Evolutionary conservation across 2,888 invertebrate genomes (phyloP), one percentile per base, ranked within the genome.

Genomic region (Linyphia triangularis): DNA sequence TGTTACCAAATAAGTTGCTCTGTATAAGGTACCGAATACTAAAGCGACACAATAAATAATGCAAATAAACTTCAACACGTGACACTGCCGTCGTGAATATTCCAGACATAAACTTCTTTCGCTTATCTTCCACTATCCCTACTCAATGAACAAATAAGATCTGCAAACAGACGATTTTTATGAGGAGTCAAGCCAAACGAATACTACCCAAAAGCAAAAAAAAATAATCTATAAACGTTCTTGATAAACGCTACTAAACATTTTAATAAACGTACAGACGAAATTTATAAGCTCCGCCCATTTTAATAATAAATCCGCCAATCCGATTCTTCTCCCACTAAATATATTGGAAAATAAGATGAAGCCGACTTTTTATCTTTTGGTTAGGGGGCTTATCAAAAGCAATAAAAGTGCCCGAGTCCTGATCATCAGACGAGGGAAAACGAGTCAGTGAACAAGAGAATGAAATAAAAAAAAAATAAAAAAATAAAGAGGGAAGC

Each of bases 251-350:
- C 51, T 26, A 69, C 75, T 24, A 43, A 77, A 85, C 77, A 85
- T 85, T 85, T 85, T 85, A 85, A 75, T 85, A 85, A 85, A 85
- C 65, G 84, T 85, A 85, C 26, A 57, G 37, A 85, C 77, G 51
- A 85, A 75, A 85, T 77, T 77, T 61, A 37, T 61, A 72, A 67
- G 72, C 86, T 81, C 72, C 86, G 73, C 86, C 86, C 40, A 88
- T 75, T 81, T 88, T 82, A 82, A 85, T 82, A 81, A 88, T 88
- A 88, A 88, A 88, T 88, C 81, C 59, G 69, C 69, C 81, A 73
- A 79, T 81, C 81, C 72, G 30, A 40, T 61, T 43, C 51, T 65
- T 43, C 57, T 59, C 28, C 63, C 79, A 86, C 70, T 86, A 79
- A 86, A 86, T 86, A 78, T 86, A 86, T 86, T 78, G 63, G 51